Conservation (phyloP, 2,113 vertebrate species). For the Rhinichthys klamathensis region DNA sequence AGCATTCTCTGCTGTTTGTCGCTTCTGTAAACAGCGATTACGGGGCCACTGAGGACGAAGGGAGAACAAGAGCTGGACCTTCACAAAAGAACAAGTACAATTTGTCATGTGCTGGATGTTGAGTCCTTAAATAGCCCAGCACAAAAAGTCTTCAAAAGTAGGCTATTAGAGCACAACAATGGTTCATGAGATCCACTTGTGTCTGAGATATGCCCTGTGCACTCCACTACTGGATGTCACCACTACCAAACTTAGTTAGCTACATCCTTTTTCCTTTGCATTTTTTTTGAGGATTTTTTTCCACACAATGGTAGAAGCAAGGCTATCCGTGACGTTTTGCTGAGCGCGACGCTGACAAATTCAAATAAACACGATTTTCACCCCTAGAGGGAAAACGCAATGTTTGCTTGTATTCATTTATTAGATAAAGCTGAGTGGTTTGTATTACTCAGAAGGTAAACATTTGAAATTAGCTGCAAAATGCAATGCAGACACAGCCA, state of each 20-base stretch:
- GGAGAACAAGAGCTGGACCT: conserved; percentile 73
- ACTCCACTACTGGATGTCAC: conserved; percentile 40
- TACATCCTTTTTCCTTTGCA: not conserved
- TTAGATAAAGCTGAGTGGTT: conserved; percentile 32
- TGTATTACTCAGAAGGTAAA: conserved; percentile 28
- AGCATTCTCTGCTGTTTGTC: conserved; percentile 41
- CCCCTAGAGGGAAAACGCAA: conserved; percentile 13
- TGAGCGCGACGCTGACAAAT: conserved; percentile 23
- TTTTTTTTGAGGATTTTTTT: conserved; percentile 15
- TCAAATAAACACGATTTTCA: conserved; percentile 19
- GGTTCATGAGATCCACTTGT: conserved; percentile 51
- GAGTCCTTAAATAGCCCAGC: conserved; percentile 79
- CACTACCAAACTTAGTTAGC: conserved; percentile 38
- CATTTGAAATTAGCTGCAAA: conserved; percentile 5
- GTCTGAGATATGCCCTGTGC: conserved; percentile 32
- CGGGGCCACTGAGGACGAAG: conserved; percentile 31
- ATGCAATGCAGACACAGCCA: not conserved
- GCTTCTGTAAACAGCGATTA: conserved; percentile 42
- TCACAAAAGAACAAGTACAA: conserved; percentile 75
- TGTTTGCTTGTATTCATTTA: conserved; percentile 28
- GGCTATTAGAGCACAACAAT: conserved; percentile 72
- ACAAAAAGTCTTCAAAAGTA: conserved; percentile 79
- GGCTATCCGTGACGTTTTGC: conserved; percentile 14
- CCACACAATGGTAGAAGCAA: conserved; percentile 13
- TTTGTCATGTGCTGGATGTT: conserved; percentile 79